Percentiles rank a stretch among this genome's conserved stretches.
phyloP scores from a whole-genome alignment of 1,140 invertebrate genomes.

The Thalassaphorura encarpata region DNA sequence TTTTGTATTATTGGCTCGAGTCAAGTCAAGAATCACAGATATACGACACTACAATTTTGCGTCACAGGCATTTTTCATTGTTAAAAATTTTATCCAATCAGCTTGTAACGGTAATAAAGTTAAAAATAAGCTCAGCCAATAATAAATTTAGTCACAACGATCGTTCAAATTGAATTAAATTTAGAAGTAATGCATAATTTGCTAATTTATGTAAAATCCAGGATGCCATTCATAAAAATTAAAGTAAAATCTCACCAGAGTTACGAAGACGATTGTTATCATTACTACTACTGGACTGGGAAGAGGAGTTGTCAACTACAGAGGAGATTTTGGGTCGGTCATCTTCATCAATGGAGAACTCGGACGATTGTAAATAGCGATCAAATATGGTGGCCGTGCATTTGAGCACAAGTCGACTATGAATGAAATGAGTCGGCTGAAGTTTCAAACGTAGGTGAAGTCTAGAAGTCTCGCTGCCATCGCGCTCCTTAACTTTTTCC shows the following conservation, averaged over 20 bases:
- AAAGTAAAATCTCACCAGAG: not conserved
- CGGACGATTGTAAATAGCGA: constrained; percentile 15
- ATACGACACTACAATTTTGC: no score
- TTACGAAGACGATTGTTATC: not conserved
- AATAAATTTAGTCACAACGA: no score
- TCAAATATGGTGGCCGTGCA: constrained; percentile 26
- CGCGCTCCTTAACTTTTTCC: constrained; percentile 8
- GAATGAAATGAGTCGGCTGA: constrained; percentile 14
- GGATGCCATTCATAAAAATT: no score
- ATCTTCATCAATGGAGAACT: constrained; percentile 18
- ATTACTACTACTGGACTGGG: not conserved
- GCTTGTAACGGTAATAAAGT: no score
- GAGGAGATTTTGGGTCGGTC: constrained; percentile 30
- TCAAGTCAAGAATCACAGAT: no score
- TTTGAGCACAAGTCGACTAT: constrained; percentile 19
- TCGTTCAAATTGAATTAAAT: no score
- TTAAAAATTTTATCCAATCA: no score
- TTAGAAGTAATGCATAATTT: no score
- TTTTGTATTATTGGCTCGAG: no score
- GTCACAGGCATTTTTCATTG: no score
- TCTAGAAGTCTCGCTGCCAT: constrained; percentile 18
- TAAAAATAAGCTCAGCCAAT: no score
- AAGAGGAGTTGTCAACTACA: constrained; percentile 26
- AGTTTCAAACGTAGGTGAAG: constrained; percentile 20
- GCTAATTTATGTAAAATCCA: no score